A percentile compares a stretch with the other conserved stretches of the same genome.
phyloP scores from a whole-genome alignment of 2,797 vertebrate genomes.

The Macropodus opercularis region DNA sequence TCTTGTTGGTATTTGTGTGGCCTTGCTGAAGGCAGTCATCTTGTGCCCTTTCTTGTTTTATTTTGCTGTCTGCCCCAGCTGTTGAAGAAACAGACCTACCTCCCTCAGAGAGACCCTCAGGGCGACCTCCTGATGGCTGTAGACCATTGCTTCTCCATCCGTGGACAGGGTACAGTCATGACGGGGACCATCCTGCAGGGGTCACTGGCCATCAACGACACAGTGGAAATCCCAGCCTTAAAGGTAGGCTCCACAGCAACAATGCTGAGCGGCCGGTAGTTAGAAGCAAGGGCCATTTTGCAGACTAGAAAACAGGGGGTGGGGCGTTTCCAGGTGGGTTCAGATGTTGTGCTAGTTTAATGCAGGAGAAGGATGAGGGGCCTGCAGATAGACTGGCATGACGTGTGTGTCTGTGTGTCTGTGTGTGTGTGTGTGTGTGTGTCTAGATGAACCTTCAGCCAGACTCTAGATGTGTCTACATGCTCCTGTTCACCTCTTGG shows the following conservation, averaged over 20 bases:
- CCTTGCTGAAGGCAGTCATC: constrained; percentile 17
- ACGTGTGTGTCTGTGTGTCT: constrained; percentile 64
- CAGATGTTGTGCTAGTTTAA: constrained; percentile 72
- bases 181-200: constrained; percentile 97
- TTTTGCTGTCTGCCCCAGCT: constrained; percentile 78
- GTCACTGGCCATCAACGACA: constrained; percentile 90
- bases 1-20: constrained; percentile 14
- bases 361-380: constrained; percentile 62
- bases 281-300: constrained; percentile 21
- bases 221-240: constrained; percentile 94
- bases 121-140: constrained; percentile 96
- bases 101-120: constrained; percentile 90
- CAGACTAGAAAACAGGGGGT: constrained; percentile 28
- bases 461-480: constrained; percentile 33
- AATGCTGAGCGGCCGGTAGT: constrained; percentile 28
- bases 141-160: constrained; percentile 99
- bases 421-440: no score
- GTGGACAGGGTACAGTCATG: constrained; percentile 98
- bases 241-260: constrained; percentile 81
- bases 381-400: constrained; percentile 77
- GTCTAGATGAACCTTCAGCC: constrained; percentile 74
- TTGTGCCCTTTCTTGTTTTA: constrained; percentile 6
- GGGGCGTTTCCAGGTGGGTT: constrained; percentile 39
- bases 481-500: constrained; percentile 60
- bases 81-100: constrained; percentile 90